Base-by-base conservation (phyloP, 2,888 invertebrate species). In the Melanargia galathea region DNA sequence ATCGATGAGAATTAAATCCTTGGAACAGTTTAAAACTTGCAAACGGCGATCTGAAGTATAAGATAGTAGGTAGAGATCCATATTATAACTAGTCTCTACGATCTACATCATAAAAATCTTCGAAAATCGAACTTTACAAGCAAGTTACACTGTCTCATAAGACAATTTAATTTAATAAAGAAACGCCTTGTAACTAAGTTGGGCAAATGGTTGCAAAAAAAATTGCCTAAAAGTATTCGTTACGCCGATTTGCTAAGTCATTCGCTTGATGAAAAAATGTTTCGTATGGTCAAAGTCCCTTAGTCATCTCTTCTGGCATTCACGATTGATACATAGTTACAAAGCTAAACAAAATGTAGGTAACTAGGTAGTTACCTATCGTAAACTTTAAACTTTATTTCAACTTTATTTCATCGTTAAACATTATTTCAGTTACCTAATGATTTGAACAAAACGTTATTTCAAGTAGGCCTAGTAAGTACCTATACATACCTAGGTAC, bases 181-280 rank as follows among this genome's bases (percentile, higher is more conserved):
- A 40, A 54, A 38, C n/a, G 52, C 35, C 16, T 35, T 20, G 52
- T 51, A 38, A 26, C 30, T 33, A 43, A 30, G 51, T 33, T 52
- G 20, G 20, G 52, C 13, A 35, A 52, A 26, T 20, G 52, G 52
- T 35, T 52, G 11, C 18, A 52, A 52, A 52, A 26, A 52, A 26
- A 49, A 35, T 49, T 22, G 52, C 26, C 48, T 56, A 43, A 56
- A 48, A 49, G 30, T 30, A 26, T 30, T 26, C 56, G 38, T 51
- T 49, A 55, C 13, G 13, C 40, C n/a, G 56, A 49, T 26, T 18
- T 43, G 62, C 56, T 16, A 33, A 56, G 56, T 62, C 62, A 62
- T 51, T 56, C 56, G 8, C 49, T 56, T 57, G 40, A 62, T 62
- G 56, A 62, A 62, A 62, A 62, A 62, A 62, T 51, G 38, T 56